phyloP scores from a whole-genome alignment of 2,888 invertebrate species.

The Ashinkailepas kermadecensis region DNA sequence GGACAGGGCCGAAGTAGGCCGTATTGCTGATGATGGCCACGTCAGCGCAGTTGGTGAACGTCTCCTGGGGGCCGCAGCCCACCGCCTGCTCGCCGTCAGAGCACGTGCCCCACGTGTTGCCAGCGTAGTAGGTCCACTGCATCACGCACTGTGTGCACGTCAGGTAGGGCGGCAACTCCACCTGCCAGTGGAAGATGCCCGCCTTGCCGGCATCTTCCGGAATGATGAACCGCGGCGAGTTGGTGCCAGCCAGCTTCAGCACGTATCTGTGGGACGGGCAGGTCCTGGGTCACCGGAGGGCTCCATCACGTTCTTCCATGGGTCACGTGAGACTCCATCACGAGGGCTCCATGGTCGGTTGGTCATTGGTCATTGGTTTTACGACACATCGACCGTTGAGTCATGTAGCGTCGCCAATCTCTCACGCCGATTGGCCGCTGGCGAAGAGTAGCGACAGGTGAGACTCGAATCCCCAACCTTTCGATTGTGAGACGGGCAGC shows the following conservation, averaged over 20 bases:
- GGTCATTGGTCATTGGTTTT: too few relatives aligned
- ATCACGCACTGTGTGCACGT: constrained; percentile 82
- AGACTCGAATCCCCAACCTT: too few relatives aligned
- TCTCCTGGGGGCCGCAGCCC: constrained; percentile 84
- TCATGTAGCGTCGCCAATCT: too few relatives aligned
- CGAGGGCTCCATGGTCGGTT: too few relatives aligned
- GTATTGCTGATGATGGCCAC: constrained; percentile 72
- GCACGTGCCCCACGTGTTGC: constrained; percentile 78
- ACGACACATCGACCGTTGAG: too few relatives aligned
- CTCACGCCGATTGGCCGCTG: too few relatives aligned
- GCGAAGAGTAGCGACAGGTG: too few relatives aligned
- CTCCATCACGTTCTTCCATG: too few relatives aligned
- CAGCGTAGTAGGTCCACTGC: constrained; percentile 89
- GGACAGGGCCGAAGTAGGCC: constrained; percentile 47
- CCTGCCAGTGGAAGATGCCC: constrained; percentile 57
- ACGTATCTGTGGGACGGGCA: constrained; percentile 52
- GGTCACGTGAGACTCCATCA: too few relatives aligned
- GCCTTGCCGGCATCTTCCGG: constrained; percentile 62
- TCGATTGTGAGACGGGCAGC: too few relatives aligned
- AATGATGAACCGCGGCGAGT: constrained; percentile 60
- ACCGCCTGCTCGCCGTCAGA: constrained; percentile 43
- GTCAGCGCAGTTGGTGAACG: constrained; percentile 85
- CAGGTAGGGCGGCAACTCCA: constrained; percentile 68
- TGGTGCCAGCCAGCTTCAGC: constrained; percentile 58
- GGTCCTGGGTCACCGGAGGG: too few relatives aligned